phyloP scores from a whole-genome alignment of 2,113 vertebrate genomes.

The Laticauda laticaudata region DNA sequence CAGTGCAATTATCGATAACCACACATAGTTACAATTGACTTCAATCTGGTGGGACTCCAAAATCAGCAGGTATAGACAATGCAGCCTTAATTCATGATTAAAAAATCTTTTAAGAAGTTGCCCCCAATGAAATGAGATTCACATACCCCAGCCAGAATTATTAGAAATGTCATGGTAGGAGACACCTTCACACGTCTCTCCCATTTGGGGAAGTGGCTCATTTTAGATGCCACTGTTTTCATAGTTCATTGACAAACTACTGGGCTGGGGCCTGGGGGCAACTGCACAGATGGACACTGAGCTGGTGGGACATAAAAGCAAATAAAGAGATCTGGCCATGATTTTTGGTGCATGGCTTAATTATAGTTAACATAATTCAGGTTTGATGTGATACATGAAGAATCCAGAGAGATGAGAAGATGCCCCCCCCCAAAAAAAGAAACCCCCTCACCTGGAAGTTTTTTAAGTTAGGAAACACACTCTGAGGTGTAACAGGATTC shows the following conservation, averaged over 20 bases:
- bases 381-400: neutral
- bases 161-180: neutral
- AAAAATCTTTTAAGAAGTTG: neutral
- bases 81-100: neutral
- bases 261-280: neutral
- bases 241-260: neutral
- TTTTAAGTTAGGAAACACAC: slow-evolving; percentile 65
- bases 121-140: neutral
- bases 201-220: neutral
- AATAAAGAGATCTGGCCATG: neutral
- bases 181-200: neutral
- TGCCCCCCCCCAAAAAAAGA: rapidly evolving
- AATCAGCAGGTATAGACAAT: neutral
- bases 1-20: neutral
- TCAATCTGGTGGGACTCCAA: neutral
- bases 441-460: slow-evolving; percentile 70
- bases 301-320: neutral
- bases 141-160: neutral
- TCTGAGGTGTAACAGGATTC: slow-evolving; percentile 59
- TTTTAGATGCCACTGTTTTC: neutral
- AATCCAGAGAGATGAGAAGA: neutral
- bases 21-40: neutral
- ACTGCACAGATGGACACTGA: neutral
- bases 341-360: neutral
- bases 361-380: neutral